A percentile compares a stretch with the other conserved stretches of the same genome.
These are phyloP conservation scores for Cephus rjabovi DNA, from an alignment of 2,888 invertebrate species.

Conservation along the genomic window DNA sequence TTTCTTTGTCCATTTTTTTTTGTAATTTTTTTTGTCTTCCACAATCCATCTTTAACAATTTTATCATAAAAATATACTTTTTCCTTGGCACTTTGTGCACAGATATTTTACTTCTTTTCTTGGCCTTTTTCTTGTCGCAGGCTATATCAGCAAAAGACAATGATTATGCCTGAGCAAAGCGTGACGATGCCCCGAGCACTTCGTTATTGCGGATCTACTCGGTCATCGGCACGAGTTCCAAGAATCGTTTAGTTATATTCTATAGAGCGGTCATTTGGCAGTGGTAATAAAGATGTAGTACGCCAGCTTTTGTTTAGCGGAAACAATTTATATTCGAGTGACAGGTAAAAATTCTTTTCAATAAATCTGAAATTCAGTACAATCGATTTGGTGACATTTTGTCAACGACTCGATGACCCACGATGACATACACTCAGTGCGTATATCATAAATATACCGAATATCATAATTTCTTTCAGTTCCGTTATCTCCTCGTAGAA, in stretches of 20 bases:
- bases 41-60: background rate
- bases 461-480: too few species aligned
- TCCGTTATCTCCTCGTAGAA: too few species aligned
- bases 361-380: background rate
- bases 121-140: background rate
- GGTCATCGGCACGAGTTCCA: background rate
- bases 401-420: too few species aligned
- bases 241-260: background rate
- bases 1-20: background rate
- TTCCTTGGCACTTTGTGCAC: background rate
- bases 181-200: background rate
- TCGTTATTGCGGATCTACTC: background rate
- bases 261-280: background rate
- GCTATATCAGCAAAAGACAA: background rate
- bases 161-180: background rate
- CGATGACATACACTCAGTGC: too few species aligned
- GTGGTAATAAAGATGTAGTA: background rate
- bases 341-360: background rate
- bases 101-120: background rate
- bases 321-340: background rate
- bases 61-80: background rate
- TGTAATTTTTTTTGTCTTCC: background rate
- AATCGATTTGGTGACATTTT: too few species aligned
- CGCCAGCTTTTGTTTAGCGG: background rate
- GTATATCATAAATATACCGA: too few species aligned